Conservation (phyloP, 2,888 invertebrate species). For the Acanthosoma haemorrhoidale region DNA sequence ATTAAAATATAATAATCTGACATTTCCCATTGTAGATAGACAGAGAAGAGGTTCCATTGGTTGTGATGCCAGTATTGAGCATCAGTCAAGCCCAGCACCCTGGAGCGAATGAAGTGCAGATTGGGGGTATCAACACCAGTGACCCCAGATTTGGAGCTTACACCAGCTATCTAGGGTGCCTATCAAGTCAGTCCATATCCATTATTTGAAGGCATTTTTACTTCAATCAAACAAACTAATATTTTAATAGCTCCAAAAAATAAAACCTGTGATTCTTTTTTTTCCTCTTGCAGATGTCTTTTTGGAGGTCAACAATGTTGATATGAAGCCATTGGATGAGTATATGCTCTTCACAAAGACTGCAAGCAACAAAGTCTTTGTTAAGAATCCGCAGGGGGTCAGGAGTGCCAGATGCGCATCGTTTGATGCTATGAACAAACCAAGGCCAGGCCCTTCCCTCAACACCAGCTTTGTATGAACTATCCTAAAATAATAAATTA, state of each 20-base stretch:
- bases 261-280: too few relatives aligned
- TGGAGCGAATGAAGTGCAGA: slow-evolving; percentile 74
- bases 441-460: slow-evolving; percentile 54
- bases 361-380: slow-evolving; percentile 70
- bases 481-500: neutral
- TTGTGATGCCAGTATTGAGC: slow-evolving; percentile 62
- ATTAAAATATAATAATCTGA: neutral
- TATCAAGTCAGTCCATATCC: slow-evolving; percentile 73
- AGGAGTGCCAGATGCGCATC: slow-evolving; percentile 80
- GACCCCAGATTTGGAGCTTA: slow-evolving; percentile 76
- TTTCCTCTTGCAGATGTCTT: slow-evolving; percentile 62
- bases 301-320: slow-evolving; percentile 72
- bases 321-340: slow-evolving; percentile 83
- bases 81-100: slow-evolving; percentile 55
- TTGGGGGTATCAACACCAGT: slow-evolving; percentile 79
- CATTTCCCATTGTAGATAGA: slow-evolving; percentile 55
- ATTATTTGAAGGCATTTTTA: too few relatives aligned
- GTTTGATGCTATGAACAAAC: slow-evolving; percentile 60
- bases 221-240: too few relatives aligned
- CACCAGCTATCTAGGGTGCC: slow-evolving; percentile 81
- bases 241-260: too few relatives aligned
- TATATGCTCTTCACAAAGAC: slow-evolving; percentile 86
- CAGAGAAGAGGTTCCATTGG: slow-evolving; percentile 64
- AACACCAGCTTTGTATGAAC: slow-evolving; percentile 51
- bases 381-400: slow-evolving; percentile 80